Percentiles rank a stretch among this genome's conserved stretches.
These are phyloP conservation scores for Rhegmatorhina hoffmannsi DNA, from an alignment of 2,113 vertebrate species.

Conservation along the genomic window DNA sequence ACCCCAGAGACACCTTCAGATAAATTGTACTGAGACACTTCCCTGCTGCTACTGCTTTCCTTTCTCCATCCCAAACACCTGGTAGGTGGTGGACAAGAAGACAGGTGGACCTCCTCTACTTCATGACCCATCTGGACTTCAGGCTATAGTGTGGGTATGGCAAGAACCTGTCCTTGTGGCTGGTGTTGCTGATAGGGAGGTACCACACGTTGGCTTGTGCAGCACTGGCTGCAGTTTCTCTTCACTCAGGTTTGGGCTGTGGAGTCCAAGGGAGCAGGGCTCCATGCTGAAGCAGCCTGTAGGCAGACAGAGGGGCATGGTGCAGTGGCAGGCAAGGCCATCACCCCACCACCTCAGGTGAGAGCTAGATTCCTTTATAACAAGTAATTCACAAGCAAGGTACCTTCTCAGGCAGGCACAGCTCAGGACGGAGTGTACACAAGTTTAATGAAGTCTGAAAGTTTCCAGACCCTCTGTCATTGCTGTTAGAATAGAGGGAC, in stretches of 20 bases:
- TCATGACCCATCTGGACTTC: not conserved
- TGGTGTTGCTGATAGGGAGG: not conserved
- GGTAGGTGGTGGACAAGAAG: not conserved
- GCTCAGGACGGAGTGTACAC: not conserved
- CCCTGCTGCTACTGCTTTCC: no score
- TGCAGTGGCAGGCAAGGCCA: not conserved
- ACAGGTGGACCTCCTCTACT: not conserved
- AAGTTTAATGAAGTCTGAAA: not conserved
- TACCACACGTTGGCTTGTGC: accelerated
- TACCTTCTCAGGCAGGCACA: not conserved
- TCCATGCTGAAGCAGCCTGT: not conserved
- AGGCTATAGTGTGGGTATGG: not conserved
- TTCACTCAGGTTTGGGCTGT: not conserved
- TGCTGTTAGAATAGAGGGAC: not conserved
- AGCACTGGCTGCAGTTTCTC: not conserved
- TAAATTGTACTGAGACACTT: not conserved
- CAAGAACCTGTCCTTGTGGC: not conserved
- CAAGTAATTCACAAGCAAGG: not conserved
- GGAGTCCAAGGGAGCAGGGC: not conserved
- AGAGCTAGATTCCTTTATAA: not conserved
- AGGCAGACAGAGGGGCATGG: not conserved
- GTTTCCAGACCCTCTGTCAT: not conserved
- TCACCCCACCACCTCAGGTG: not conserved
- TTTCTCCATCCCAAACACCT: not conserved
- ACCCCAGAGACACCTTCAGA: not conserved